Evolutionary conservation across 2,888 invertebrate species (phyloP).

Genomic region (Atethmia centrago): DNA sequence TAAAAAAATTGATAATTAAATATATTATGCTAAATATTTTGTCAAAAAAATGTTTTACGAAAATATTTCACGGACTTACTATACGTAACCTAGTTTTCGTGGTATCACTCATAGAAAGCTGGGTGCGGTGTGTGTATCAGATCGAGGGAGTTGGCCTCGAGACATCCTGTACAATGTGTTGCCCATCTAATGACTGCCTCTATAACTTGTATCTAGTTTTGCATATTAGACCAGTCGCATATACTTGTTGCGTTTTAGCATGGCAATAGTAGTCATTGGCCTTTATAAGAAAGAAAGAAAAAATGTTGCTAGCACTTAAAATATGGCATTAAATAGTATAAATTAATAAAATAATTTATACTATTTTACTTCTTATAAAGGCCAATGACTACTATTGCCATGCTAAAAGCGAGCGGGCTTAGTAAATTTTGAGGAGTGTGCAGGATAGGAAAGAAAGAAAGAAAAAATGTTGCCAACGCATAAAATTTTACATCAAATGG

Average conservation of each 20-base stretch:
- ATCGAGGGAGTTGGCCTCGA: conserved; percentile 78
- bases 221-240: conserved; percentile 69
- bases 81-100: conserved; percentile 66
- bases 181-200: conserved; percentile 79
- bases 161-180: conserved; percentile 86
- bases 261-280: conserved; percentile 2
- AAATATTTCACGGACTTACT: too few relatives aligned
- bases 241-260: conserved; percentile 25
- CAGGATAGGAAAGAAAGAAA: neutral
- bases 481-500: neutral
- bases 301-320: neutral
- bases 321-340: too few relatives aligned
- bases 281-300: neutral
- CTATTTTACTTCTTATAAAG: too few relatives aligned
- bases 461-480: too few relatives aligned
- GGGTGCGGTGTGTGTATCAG: conserved; percentile 80
- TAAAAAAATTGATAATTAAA: too few relatives aligned
- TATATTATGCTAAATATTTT: too few relatives aligned
- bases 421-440: too few relatives aligned
- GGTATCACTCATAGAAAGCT: conserved; percentile 79
- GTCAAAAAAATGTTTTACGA: too few relatives aligned
- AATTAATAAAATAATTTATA: too few relatives aligned
- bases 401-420: too few relatives aligned
- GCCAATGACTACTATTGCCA: too few relatives aligned
- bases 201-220: conserved; percentile 66